A percentile compares a stretch with the other conserved stretches of the same genome.
These are phyloP conservation scores for Aromia moschata DNA, from an alignment of 2,888 invertebrate species.

Conservation along the genomic window DNA sequence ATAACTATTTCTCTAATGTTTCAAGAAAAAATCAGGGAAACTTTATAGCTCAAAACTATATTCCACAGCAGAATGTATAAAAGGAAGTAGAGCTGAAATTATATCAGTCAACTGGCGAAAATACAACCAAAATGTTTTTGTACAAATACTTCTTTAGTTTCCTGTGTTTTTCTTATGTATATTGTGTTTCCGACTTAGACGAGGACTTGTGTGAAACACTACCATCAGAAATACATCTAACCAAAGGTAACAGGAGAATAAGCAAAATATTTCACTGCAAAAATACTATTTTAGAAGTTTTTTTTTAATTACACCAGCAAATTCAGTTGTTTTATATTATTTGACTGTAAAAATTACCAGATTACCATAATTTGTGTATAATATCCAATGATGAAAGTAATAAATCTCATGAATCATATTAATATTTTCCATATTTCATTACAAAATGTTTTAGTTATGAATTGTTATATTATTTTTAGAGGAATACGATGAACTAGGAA, in stretches of 20 bases:
- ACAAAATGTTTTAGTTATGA: conserved; percentile 1
- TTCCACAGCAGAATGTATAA: conserved; percentile 23
- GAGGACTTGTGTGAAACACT: conserved; percentile 88
- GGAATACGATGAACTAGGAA: conserved; percentile 88
- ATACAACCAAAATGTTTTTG: conserved; percentile 41
- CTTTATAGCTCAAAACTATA: conserved; percentile 19
- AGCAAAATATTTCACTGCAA: too few relatives aligned
- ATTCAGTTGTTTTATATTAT: too few relatives aligned
- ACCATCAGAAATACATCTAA: conserved; percentile 86
- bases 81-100: conserved; percentile 20
- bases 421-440: conserved; percentile 7
- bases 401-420: too few relatives aligned
- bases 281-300: too few relatives aligned
- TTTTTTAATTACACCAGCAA: too few relatives aligned
- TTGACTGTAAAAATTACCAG: too few relatives aligned
- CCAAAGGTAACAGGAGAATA: conserved; percentile 84
- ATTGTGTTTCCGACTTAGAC: conserved; percentile 53
- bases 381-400: too few relatives aligned
- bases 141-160: conserved; percentile 43
- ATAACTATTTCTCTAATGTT: too few relatives aligned
- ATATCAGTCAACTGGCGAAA: conserved; percentile 32
- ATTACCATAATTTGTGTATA: too few relatives aligned
- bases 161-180: conserved; percentile 45
- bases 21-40: too few relatives aligned
- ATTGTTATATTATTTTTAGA: conserved; percentile 66